Percentiles rank a stretch among this genome's conserved stretches.
These are phyloP conservation scores for Lepeophtheirus nordmannii DNA, from an alignment of 2,888 invertebrate genomes.

Conservation along the genomic window DNA sequence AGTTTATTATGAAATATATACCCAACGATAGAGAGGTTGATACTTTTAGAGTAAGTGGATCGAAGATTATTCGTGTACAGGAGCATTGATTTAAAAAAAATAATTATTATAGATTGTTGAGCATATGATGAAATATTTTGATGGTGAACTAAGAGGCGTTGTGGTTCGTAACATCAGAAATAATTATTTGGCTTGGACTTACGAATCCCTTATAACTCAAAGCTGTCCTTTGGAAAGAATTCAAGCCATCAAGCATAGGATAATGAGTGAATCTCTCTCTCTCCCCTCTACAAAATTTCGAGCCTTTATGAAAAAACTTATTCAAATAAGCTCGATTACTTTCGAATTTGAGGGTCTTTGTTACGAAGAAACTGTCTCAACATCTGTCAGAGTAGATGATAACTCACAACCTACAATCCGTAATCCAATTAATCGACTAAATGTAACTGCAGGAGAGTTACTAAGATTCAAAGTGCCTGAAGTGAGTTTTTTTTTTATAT, in stretches of 20 bases:
- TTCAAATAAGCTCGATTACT: neutral
- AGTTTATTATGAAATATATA: constrained; percentile 54
- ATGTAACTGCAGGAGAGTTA: constrained; percentile 64
- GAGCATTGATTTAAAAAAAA: neutral
- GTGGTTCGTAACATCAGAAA: neutral
- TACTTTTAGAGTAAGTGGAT: neutral
- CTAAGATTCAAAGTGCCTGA: constrained; percentile 64
- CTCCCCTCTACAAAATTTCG: neutral
- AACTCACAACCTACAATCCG: constrained; percentile 61
- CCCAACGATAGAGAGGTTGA: constrained; percentile 35
- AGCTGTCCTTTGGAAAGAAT: constrained; percentile 1
- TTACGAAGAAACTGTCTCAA: constrained; percentile 22
- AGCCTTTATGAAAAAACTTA: neutral
- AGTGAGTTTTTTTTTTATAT: constrained; percentile 31
- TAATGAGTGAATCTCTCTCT: constrained; percentile 1
- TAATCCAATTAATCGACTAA: constrained; percentile 68
- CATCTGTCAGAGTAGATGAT: constrained; percentile 30
- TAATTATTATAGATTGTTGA: constrained; percentile 10
- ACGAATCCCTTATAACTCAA: neutral
- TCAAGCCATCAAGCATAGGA: neutral
- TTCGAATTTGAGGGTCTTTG: constrained; percentile 3
- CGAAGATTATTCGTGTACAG: neutral
- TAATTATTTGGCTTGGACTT: neutral
- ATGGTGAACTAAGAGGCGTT: constrained; percentile 9
- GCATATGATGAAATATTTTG: constrained; percentile 9